A percentile compares a stretch with the other conserved stretches of the same genome.
These are phyloP conservation scores for Clangula hyemalis DNA, from an alignment of 2,797 vertebrate genomes.

Conservation along the genomic window DNA sequence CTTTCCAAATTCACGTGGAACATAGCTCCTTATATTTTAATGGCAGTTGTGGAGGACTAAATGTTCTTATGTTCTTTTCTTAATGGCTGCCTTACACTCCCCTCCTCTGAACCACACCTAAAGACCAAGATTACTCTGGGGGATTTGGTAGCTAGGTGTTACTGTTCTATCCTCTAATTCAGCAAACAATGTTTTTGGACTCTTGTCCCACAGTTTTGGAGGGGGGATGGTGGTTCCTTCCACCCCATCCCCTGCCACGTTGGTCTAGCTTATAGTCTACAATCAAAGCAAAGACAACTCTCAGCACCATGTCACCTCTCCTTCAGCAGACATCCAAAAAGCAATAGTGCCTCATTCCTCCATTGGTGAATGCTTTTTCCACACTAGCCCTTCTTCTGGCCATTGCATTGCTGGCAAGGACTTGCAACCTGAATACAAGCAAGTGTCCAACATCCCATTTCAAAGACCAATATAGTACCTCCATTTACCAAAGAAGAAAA, in stretches of 20 bases:
- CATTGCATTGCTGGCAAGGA: background rate
- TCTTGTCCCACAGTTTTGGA: background rate
- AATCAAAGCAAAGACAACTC: background rate
- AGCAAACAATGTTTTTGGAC: background rate
- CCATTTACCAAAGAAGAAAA: background rate
- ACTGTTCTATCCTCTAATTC: background rate
- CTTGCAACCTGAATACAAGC: background rate
- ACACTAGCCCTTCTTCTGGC: background rate
- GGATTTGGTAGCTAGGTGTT: background rate
- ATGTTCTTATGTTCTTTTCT: background rate
- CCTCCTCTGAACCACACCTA: background rate
- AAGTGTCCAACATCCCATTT: background rate
- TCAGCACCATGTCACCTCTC: background rate
- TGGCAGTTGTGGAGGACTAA: background rate
- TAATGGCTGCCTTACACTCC: background rate
- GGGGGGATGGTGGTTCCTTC: too few species aligned
- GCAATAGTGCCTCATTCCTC: background rate
- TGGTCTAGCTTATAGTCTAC: background rate
- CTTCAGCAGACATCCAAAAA: background rate
- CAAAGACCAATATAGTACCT: background rate
- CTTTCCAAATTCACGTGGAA: background rate
- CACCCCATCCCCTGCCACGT: too few species aligned
- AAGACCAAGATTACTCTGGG: background rate
- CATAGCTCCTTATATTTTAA: background rate
- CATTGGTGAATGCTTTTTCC: background rate